These are phyloP conservation scores for Aegithalos caudatus DNA, from an alignment of 2,113 vertebrate species.

Conservation along the genomic window DNA sequence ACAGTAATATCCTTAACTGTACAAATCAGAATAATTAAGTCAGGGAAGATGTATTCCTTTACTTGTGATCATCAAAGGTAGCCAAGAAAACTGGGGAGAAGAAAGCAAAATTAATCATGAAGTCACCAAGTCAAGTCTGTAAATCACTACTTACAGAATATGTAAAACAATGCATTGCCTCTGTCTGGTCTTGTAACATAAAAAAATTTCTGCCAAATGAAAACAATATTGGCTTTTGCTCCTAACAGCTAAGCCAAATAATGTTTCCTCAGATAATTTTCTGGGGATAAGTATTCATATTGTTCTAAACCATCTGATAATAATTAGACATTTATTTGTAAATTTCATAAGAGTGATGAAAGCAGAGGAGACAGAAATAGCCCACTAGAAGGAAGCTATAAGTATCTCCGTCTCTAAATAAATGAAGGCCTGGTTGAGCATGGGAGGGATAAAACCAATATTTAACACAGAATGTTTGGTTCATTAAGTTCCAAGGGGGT, in stretches of 20 bases:
- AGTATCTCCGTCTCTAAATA: slow-evolving; percentile 21
- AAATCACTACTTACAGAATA: background rate
- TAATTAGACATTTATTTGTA: slow-evolving; percentile 81
- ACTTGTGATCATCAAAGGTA: background rate
- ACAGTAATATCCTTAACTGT: background rate
- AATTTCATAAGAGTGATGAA: slow-evolving; percentile 53
- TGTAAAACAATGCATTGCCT: background rate
- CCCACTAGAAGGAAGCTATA: background rate
- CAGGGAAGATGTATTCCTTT: background rate
- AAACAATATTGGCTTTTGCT: slow-evolving; percentile 64
- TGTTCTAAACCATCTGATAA: slow-evolving; percentile 80
- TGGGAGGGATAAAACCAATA: background rate
- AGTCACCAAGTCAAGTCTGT: background rate
- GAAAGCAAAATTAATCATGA: background rate
- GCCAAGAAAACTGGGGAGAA: background rate
- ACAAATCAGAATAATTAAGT: background rate
- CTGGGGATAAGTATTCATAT: slow-evolving; percentile 71
- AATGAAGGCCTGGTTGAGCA: background rate
- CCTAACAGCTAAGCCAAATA: slow-evolving; percentile 53
- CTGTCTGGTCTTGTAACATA: slow-evolving; percentile 6
- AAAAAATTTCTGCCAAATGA: slow-evolving; percentile 38
- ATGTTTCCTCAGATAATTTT: slow-evolving; percentile 71
- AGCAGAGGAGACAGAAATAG: slow-evolving; percentile 45
- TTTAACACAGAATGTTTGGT: background rate
- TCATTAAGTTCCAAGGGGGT: background rate